These are phyloP conservation scores for Antechinus flavipes DNA, from an alignment of 2,113 vertebrate genomes.

Conservation along the genomic window DNA sequence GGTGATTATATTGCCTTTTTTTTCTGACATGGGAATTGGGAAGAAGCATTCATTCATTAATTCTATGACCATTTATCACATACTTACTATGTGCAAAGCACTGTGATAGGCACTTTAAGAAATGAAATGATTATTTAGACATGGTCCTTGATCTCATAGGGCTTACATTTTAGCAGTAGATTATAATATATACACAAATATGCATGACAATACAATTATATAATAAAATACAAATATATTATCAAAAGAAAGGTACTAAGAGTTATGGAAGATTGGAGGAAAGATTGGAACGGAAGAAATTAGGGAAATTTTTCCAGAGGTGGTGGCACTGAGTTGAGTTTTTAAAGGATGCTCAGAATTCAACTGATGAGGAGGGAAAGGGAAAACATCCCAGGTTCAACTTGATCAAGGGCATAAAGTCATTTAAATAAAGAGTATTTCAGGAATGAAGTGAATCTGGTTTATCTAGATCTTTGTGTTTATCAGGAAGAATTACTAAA, in stretches of 20 bases:
- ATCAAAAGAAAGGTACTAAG: neutral
- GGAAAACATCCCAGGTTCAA: neutral
- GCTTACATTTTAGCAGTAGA: neutral
- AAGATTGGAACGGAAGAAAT: neutral
- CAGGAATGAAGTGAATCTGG: neutral
- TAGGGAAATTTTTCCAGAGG: neutral
- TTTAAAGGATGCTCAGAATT: neutral
- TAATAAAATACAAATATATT: neutral
- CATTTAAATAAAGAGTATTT: neutral
- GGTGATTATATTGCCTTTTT: neutral
- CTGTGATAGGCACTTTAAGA: neutral
- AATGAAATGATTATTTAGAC: neutral
- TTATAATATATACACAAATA: neutral
- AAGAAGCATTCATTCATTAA: neutral
- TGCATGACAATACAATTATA: neutral
- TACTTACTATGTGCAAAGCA: neutral
- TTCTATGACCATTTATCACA: neutral
- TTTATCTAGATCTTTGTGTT: neutral
- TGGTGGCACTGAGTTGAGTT: neutral
- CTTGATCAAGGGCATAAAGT: neutral
- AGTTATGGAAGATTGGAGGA: neutral
- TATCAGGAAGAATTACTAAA: neutral
- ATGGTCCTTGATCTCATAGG: neutral
- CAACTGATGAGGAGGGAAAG: neutral
- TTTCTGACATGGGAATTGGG: neutral